Evolutionary conservation across 23 tunicate species (phyloP), one percentile per base, ranked within the genome.

Genomic region (Trididemnum clinides): DNA sequence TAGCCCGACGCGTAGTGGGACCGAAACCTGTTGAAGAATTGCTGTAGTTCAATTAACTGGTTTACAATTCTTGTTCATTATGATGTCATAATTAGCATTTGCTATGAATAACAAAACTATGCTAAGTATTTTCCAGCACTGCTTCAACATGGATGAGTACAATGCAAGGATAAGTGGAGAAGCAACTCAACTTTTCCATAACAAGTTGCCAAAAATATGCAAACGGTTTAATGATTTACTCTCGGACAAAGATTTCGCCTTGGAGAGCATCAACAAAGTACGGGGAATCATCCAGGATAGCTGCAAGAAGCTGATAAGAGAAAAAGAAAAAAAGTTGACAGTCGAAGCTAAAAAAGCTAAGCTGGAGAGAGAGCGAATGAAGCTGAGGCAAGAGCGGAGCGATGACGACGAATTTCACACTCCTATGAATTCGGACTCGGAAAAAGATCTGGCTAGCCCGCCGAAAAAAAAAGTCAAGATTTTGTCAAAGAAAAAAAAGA

Each of bases 371-470:
- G 38, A 29, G 28, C 18, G 6, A 7, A 20, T 15, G 5, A 73
- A 51, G 29, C 38, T 29, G 21, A 33, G 26, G 23, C 59, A 50
- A 27, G 90, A 62, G 39, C 58, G 7, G 30, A 71, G 86, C 33
- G 92, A 84, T 3, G 84, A 83, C 32, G 92, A 88, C 20, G 76
- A 75, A 29, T 92, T 78, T 77, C 87, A 88, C 89, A 92, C 97
- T 49, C 97, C 97, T 10, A 87, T 87, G 88, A 90, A 84, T 0
- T 92, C 97, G 0, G 92, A 92, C 64, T 82, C 85, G 30, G 97
- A 92, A 59, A 34, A 39, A 5, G 81, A 87, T 19, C 30, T 35
- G 7, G 49, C 65, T 0, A 75, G 57, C n/a, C 87, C 84, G 0
- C 83, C 88, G 28, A 38, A 30, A 29, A 87, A 80, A 34, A 32